phyloP scores from a whole-genome alignment of 1,140 invertebrate genomes.

The Neotoxoptera formosana region DNA sequence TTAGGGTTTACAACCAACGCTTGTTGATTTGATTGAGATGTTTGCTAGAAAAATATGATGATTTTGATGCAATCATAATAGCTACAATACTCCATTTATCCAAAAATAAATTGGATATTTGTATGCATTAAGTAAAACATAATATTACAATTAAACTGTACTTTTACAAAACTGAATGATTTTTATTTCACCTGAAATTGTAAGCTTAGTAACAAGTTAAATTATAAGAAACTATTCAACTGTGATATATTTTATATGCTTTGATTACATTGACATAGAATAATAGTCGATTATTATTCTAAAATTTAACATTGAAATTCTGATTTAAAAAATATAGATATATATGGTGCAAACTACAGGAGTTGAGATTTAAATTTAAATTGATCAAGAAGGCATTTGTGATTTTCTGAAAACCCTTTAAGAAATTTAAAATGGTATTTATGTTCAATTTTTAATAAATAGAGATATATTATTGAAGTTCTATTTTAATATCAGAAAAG shows the following conservation, averaged over 20 bases:
- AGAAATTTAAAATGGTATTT: background rate
- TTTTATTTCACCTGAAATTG: background rate
- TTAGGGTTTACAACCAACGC: slow-evolving; percentile 78
- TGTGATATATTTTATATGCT: background rate
- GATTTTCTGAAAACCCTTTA: background rate
- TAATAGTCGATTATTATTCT: background rate
- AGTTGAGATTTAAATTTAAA: background rate
- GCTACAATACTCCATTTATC: background rate
- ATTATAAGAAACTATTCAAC: background rate
- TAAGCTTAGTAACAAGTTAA: background rate
- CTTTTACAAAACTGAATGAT: background rate
- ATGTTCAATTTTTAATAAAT: no score
- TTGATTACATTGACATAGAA: background rate
- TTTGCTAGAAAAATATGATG: slow-evolving; percentile 56
- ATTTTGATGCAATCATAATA: slow-evolving; percentile 41
- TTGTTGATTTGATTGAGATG: slow-evolving; percentile 60
- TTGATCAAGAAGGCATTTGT: background rate
- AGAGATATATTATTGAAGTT: no score
- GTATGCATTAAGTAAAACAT: background rate
- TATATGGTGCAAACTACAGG: background rate
- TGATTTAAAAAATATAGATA: background rate
- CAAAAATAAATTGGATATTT: slow-evolving; percentile 8
- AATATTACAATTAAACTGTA: background rate
- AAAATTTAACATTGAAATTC: background rate
- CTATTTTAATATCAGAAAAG: background rate